A percentile compares a stretch with the other conserved stretches of the same genome.
These are phyloP conservation scores for Esox lucius DNA, from an alignment of 2,797 vertebrate species.

Conservation along the genomic window DNA sequence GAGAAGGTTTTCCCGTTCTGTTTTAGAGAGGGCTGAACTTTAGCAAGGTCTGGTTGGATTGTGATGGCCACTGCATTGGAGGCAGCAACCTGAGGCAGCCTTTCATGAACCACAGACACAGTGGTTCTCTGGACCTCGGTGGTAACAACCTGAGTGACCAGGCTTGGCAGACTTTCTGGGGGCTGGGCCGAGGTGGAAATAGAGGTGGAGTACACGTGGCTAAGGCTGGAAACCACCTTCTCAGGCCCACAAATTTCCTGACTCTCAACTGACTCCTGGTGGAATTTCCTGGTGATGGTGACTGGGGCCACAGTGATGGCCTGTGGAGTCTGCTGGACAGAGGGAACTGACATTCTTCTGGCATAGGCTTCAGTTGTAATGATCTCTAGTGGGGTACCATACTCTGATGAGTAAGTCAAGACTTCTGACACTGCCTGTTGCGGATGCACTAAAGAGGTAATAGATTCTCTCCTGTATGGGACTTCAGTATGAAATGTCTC, in stretches of 20 bases:
- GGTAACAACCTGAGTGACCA: slow-evolving; percentile 80
- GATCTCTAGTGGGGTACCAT: slow-evolving; percentile 60
- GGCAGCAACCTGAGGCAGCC: slow-evolving; percentile 70
- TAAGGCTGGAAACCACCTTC: slow-evolving; percentile 78
- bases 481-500: slow-evolving; percentile 41
- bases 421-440: slow-evolving; percentile 34
- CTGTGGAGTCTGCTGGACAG: slow-evolving; percentile 53
- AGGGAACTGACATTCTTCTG: slow-evolving; percentile 55
- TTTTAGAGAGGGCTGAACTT: slow-evolving; percentile 76
- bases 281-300: slow-evolving; percentile 71
- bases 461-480: slow-evolving; percentile 49
- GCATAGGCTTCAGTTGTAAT: slow-evolving; percentile 60
- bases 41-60: slow-evolving; percentile 76
- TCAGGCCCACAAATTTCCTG: slow-evolving; percentile 76
- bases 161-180: slow-evolving; percentile 68
- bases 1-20: slow-evolving; percentile 82
- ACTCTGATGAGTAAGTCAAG: slow-evolving; percentile 59
- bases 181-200: slow-evolving; percentile 76
- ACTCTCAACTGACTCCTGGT: slow-evolving; percentile 77
- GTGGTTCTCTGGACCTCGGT: slow-evolving; percentile 82
- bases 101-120: slow-evolving; percentile 81
- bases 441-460: slow-evolving; percentile 47
- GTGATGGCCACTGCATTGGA: slow-evolving; percentile 66
- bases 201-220: slow-evolving; percentile 80
- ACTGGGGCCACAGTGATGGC: slow-evolving; percentile 63